phyloP scores from a whole-genome alignment of 2,888 invertebrate genomes.

The Himalopsyche anomala region DNA sequence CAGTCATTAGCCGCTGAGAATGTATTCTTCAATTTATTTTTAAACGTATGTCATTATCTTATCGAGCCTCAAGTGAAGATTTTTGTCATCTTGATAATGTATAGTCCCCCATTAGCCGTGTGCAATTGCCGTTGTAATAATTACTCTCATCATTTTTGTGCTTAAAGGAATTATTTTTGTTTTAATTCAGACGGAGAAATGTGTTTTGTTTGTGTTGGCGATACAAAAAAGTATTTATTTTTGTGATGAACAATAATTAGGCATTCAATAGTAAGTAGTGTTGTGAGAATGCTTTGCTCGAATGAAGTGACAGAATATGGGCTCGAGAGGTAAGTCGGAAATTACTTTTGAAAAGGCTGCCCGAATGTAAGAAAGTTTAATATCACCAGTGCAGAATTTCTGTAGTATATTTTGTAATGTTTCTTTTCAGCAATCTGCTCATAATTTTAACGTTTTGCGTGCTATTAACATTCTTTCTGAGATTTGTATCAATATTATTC shows the following conservation, averaged over 20 bases:
- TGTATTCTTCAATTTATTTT: constrained; percentile 38
- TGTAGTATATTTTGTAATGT: no score
- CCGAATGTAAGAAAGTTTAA: neutral
- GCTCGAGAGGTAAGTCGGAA: neutral
- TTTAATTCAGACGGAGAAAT: neutral
- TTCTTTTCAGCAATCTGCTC: no score
- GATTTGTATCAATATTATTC: no score
- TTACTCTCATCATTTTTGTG: constrained; percentile 12
- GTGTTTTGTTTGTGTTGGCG: neutral
- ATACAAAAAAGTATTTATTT: neutral
- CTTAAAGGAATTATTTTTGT: constrained; percentile 27
- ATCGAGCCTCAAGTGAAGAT: neutral
- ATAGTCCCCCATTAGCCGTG: neutral
- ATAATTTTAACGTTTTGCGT: no score
- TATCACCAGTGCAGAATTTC: neutral
- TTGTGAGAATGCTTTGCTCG: constrained; percentile 7
- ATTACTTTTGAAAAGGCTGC: neutral
- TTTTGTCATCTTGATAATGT: constrained; percentile 8
- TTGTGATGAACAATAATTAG: neutral
- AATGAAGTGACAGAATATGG: neutral
- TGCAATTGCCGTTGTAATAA: neutral
- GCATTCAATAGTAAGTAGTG: neutral
- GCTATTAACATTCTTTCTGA: no score
- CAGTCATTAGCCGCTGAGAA: constrained; percentile 17
- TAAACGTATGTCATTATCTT: constrained; percentile 18